Percentiles rank a stretch among this genome's conserved stretches.
These are phyloP conservation scores for Eolophus roseicapilla DNA, from an alignment of 2,113 vertebrate species.

Conservation along the genomic window DNA sequence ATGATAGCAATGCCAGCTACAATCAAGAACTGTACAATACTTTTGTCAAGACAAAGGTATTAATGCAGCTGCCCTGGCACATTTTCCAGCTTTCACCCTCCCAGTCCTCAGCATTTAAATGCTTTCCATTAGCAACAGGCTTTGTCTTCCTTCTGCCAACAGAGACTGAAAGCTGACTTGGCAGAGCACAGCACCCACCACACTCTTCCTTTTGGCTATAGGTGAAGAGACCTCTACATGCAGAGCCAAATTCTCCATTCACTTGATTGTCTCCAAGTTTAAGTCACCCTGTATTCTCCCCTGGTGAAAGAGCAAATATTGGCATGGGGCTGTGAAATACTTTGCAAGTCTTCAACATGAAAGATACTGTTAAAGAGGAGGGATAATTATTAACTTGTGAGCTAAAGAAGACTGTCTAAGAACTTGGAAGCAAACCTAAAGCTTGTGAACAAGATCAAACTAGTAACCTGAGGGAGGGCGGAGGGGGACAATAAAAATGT, in stretches of 20 bases:
- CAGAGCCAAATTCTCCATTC: neutral
- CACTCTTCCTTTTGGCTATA: neutral
- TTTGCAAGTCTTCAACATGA: neutral
- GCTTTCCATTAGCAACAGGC: neutral
- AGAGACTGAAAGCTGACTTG: conserved; percentile 1
- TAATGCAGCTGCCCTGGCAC: neutral
- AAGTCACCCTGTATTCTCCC: neutral
- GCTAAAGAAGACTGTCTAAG: conserved; percentile 17
- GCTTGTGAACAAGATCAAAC: conserved; percentile 46
- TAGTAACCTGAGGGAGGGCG: conserved; percentile 4
- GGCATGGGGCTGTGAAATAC: neutral
- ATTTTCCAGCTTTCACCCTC: neutral
- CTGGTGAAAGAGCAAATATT: neutral
- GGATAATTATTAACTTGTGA: neutral
- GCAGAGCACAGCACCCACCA: neutral
- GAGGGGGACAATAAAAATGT: neutral
- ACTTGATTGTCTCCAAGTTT: neutral
- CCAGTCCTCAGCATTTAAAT: neutral
- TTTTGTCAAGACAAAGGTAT: conserved; percentile 12
- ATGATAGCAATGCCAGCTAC: neutral
- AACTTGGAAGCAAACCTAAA: conserved; percentile 44
- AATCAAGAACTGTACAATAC: neutral
- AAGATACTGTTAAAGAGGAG: neutral
- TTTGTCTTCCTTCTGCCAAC: neutral
- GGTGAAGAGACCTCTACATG: neutral